These are phyloP conservation scores for Nothocercus nigrocapillus DNA, from an alignment of 2,113 vertebrate genomes.

Conservation along the genomic window DNA sequence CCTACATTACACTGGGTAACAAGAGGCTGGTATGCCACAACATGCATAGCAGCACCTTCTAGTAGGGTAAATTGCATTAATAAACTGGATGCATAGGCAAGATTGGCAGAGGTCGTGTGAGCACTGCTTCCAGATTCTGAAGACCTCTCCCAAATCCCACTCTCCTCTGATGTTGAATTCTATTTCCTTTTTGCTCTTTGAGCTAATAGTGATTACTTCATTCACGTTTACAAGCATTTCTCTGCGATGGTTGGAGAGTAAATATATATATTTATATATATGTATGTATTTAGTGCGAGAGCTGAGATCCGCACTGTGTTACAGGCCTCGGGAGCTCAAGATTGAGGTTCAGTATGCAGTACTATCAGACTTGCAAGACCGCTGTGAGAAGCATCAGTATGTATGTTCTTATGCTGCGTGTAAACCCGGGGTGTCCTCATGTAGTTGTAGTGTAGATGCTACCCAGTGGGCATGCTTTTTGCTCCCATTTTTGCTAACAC, in stretches of 20 bases:
- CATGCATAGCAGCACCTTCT: neutral
- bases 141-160: neutral
- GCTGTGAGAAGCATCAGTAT: neutral
- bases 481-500: too few species aligned
- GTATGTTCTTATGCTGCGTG: neutral
- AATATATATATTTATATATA: too few species aligned
- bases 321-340: neutral
- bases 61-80: neutral
- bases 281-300: neutral
- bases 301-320: neutral
- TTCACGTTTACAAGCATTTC: neutral
- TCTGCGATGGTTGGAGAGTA: neutral
- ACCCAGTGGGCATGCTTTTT: neutral
- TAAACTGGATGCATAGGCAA: neutral
- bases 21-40: neutral
- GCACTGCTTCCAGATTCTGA: neutral
- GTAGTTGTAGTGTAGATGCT: neutral
- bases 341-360: neutral
- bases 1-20: fast-evolving
- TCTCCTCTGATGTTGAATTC: neutral
- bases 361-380: neutral
- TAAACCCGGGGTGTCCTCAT: neutral
- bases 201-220: neutral
- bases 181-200: neutral
- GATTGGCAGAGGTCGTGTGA: neutral